Evolutionary conservation across 2,113 vertebrate species (phyloP), one percentile per base, ranked within the genome.

Genomic region (Sinosuthora webbiana): DNA sequence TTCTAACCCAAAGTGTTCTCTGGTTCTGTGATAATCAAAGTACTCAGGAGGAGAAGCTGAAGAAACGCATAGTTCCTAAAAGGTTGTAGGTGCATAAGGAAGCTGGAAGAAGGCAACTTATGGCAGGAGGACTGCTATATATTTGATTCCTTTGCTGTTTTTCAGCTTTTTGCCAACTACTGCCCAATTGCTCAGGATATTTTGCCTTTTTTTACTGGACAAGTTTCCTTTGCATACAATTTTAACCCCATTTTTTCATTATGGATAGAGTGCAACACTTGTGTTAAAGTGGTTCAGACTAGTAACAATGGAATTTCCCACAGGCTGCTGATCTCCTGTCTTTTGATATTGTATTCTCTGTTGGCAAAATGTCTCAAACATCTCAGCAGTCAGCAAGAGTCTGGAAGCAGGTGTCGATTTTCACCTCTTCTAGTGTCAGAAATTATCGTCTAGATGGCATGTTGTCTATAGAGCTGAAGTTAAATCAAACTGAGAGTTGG

Each of bases 371-470:
- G 33, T 49, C 67, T 79, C 37, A n/a, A 94, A 33, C 45, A 67
- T 42, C 53, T 74, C 55, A 86, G 39, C 47, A 76, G 53, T 76
- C 67, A 94, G 50, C 45, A 89, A 80, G 70, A 91, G 86, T 56
- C 50, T 89, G 67, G 75, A 93, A 91, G 59, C 37, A 91, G 50
- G 19, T 83, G 87, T 79, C 25, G 7, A 85, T 96, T 90, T 86
- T 83, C 55, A 47, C 42, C 71, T 88, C 67, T 93, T 83, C n/a
- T 13, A 52, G 52, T 74, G 68, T 65, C 90, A 95, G 85, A 91
- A 94, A 90, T 93, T 83, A 62, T 52, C 7, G 0, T 80, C 70
- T 89, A 63, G 78, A 42, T 71, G 87, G 47, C 63, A 50, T 73
- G 15, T 63, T 90, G 86, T 81, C 83, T 95, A 74, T 57, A 84